Evolutionary conservation across 1,140 invertebrate genomes (phyloP), one percentile per base, ranked within the genome.

Genomic region (Drosophila subpulchrella): DNA sequence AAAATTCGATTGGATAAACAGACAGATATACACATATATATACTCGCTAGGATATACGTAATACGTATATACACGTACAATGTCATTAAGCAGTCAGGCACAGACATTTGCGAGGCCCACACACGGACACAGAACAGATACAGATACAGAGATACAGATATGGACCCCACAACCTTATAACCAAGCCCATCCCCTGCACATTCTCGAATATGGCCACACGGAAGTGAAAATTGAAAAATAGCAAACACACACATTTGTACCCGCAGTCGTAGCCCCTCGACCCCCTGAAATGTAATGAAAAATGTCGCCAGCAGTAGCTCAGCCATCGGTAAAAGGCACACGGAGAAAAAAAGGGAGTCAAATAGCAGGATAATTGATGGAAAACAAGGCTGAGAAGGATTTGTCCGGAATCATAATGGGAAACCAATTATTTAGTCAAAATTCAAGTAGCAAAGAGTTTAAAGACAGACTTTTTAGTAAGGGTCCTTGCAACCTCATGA

Each of bases 1-100:
- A 86, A 79, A 86, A 89, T 89, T 89, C 85, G 85, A 90, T 90
- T 90, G 85, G 85, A 89, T 89, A 89, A 89, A 90, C 85, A 89
- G 85, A 65, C 51, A 70, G 47, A 78, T 34, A 48, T n/a, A 70
- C 50, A 75, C 47, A 58, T 10, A 13, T 5, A 42, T n/a, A 17
- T n/a, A 42, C 3, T 3, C 41, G 41, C 15, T 44, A 2, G 32
- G 32, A 3, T 32, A 6, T 32, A 32, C 15, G 2, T 8, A 44
- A 20, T 44, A 44, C 10, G 8, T 20, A 44, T 20, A 11, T 39
- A 10, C 51, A 70, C 60, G 75, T 75, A 79, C 80, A 83, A 82
- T 81, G 76, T 89, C 84, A 89, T 88, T 88, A 84, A 89, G 84
- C 48, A 79, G 83, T 76, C 65, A 78, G 54, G 56, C 55, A 51